Evolutionary conservation across 1,140 invertebrate species (phyloP).

Genomic region (Drosophila lini): DNA sequence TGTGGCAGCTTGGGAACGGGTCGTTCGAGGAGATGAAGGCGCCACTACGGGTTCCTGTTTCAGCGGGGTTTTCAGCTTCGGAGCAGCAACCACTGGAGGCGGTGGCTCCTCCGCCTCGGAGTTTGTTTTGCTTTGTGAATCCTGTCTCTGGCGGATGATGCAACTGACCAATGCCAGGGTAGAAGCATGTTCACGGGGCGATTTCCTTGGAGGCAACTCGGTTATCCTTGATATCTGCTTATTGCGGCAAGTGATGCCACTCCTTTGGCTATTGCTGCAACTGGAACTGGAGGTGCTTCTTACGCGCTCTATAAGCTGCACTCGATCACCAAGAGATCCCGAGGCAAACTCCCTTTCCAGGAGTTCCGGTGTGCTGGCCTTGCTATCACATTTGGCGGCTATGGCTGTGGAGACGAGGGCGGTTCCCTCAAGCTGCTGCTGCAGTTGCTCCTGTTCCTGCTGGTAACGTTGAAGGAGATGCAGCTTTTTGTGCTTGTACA

Average conservation of each 20-base stretch:
- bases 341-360: conserved; percentile 66
- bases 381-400: conserved; percentile 76
- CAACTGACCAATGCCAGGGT: conserved; percentile 92
- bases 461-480: conserved; percentile 75
- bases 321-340: conserved; percentile 43
- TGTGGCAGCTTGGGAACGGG: conserved; percentile 71
- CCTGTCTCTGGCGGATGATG: conserved; percentile 86
- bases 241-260: conserved; percentile 63
- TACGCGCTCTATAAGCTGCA: conserved; percentile 58
- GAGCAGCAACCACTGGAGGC: not conserved
- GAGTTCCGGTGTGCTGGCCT: conserved; percentile 75
- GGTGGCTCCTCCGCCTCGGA: conserved; percentile 72
- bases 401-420: conserved; percentile 37
- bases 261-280: conserved; percentile 65
- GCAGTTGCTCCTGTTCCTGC: conserved; percentile 69
- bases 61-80: conserved; percentile 40
- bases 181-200: conserved; percentile 92
- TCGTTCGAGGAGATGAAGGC: conserved; percentile 49
- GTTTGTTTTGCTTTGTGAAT: conserved; percentile 78
- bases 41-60: conserved; percentile 49
- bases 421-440: conserved; percentile 34
- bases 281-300: conserved; percentile 68
- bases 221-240: conserved; percentile 79
- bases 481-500: conserved; percentile 77
- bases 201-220: conserved; percentile 90